Evolutionary conservation across 1,140 invertebrate species (phyloP), one percentile per base, ranked within the genome.

Genomic region (Belonocnema kinseyi): DNA sequence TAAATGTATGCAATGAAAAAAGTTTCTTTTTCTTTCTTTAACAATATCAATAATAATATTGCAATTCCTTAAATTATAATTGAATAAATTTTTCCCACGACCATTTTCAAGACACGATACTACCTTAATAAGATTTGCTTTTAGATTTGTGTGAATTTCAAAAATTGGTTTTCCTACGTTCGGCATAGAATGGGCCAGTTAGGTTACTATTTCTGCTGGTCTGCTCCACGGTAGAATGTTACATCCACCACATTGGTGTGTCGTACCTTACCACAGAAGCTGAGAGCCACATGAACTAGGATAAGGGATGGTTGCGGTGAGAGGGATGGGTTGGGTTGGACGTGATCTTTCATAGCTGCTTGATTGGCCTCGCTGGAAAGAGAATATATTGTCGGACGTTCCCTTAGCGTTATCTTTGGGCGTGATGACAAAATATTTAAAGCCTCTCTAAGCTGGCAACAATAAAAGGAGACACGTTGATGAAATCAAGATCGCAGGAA

Each of bases 301-400:
- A 40, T 26, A 80, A 78, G 82, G 40, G 80, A 81, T 82, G 82
- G 81, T 78, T 71, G 74, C 61, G 77, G 82, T 82, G 78, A 79
- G 81, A 81, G 84, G 83, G 78, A 79, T 82, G 76, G 84, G 76
- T 81, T 40, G 83, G 85, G 78, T 80, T 86, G 89, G 82, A 91
- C 89, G 90, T 91, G 90, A 90, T 90, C 89, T 90, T 90, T 90
- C 89, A 90, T 89, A 87, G 89, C 82, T 84, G 88, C 87, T 90
- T 91, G 89, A 90, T 91, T 91, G 90, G 85, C 84, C 82, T 78
- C 66, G 71, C 51, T 72, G 12, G 77, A 71, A 74, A 56, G 85
- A 21, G 50, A 79, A 88, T 83, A 76, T 89, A 87, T 90, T 89
- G 71, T 77, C 73, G 74, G n/a, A 40, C 3, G 13, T 13, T 14